Percentiles rank a stretch among this genome's conserved stretches.
These are phyloP conservation scores for Pseudococcus longispinus DNA, from an alignment of 2,888 invertebrate genomes.

Conservation along the genomic window DNA sequence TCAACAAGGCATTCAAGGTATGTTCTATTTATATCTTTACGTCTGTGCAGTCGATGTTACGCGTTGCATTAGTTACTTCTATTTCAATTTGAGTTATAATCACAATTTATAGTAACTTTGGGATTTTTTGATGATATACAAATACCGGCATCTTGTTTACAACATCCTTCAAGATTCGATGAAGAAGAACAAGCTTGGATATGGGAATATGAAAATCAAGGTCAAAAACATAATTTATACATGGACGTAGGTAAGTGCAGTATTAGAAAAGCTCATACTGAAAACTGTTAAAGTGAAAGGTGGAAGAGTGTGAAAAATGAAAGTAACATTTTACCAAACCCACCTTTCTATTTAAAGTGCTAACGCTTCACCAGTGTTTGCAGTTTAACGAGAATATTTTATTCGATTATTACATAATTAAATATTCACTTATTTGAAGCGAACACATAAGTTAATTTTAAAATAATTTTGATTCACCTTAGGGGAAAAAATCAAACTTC, in stretches of 20 bases:
- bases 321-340: too few relatives aligned
- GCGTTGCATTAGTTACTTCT: too few relatives aligned
- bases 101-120: constrained; percentile 78
- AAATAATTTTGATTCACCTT: constrained; percentile 61
- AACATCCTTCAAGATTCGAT: constrained; percentile 92
- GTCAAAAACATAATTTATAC: constrained; percentile 84
- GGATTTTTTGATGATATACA: constrained; percentile 98
- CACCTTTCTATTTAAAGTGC: too few relatives aligned
- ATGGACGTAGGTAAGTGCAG: constrained; percentile 80
- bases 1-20: constrained; percentile 77
- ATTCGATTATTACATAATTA: too few relatives aligned
- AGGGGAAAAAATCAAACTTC: constrained; percentile 79
- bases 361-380: too few relatives aligned
- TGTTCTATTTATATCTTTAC: too few relatives aligned
- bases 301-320: too few relatives aligned
- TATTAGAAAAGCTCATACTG: too few relatives aligned
- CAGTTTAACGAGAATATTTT: constrained; percentile 56
- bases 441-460: neutral
- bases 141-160: constrained; percentile 88
- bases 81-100: too few relatives aligned
- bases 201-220: constrained; percentile 91
- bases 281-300: too few relatives aligned
- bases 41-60: too few relatives aligned
- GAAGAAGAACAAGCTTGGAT: constrained; percentile 93
- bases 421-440: too few relatives aligned